A percentile compares a stretch with the other conserved stretches of the same genome.
These are phyloP conservation scores for Danio albolineatus DNA, from an alignment of 2,797 vertebrate genomes.

Conservation along the genomic window DNA sequence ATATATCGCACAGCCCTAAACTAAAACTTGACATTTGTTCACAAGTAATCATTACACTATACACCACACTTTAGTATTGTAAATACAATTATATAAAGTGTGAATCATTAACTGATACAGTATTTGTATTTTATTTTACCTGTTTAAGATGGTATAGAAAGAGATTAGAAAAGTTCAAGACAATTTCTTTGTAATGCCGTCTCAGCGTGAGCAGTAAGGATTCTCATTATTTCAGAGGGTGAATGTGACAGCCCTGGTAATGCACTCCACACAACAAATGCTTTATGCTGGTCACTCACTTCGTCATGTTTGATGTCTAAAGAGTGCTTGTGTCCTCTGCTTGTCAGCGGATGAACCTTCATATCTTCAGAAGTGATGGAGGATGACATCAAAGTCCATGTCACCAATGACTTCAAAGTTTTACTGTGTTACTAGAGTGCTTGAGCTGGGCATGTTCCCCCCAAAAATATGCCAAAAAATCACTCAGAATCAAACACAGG, in stretches of 20 bases:
- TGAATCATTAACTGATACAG: no score
- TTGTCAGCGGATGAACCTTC: constrained; percentile 51
- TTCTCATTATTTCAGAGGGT: constrained; percentile 58
- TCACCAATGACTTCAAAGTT: constrained; percentile 54
- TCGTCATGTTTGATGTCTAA: constrained; percentile 37
- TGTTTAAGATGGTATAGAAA: constrained; percentile 63
- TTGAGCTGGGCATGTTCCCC: neutral
- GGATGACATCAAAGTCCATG: constrained; percentile 51
- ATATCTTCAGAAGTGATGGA: constrained; percentile 48
- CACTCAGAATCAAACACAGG: neutral
- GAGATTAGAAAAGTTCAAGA: constrained; percentile 52
- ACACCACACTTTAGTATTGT: no score
- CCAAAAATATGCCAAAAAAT: constrained; percentile 22
- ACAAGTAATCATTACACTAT: no score
- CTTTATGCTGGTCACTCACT: constrained; percentile 32
- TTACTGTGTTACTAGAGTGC: constrained; percentile 1
- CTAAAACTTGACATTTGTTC: no score
- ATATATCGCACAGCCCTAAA: no score
- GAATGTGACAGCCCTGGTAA: constrained; percentile 64
- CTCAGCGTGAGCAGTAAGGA: constrained; percentile 48
- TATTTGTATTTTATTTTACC: no score
- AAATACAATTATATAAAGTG: no score
- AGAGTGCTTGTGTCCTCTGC: constrained; percentile 36
- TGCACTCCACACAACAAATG: constrained; percentile 50
- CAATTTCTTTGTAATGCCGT: constrained; percentile 19